phyloP scores from a whole-genome alignment of 2,797 vertebrate genomes.

The Thaleichthys pacificus region DNA sequence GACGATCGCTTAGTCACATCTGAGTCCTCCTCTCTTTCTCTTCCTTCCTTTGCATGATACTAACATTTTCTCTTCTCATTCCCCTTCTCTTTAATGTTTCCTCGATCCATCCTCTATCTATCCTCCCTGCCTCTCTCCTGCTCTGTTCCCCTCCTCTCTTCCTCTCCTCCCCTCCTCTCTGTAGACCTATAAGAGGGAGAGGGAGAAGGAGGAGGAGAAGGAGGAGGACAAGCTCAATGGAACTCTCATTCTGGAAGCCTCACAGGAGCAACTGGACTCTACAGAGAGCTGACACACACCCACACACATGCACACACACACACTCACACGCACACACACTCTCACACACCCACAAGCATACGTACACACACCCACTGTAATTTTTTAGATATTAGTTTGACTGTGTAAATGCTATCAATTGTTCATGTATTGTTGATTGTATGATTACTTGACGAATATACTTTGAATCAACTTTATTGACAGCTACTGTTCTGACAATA shows the following conservation, averaged over 20 bases:
- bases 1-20: background rate
- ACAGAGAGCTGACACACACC: slow-evolving; percentile 27
- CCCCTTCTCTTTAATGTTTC: too few relatives aligned
- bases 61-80: background rate
- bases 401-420: too few relatives aligned
- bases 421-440: too few relatives aligned
- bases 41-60: background rate
- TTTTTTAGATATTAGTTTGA: too few relatives aligned
- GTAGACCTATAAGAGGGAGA: slow-evolving; percentile 33
- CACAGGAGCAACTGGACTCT: slow-evolving; percentile 11
- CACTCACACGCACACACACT: too few relatives aligned
- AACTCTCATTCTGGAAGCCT: slow-evolving; percentile 22
- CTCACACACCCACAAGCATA: too few relatives aligned
- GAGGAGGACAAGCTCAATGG: slow-evolving; percentile 43
- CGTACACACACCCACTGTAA: too few relatives aligned
- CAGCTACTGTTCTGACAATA: background rate
- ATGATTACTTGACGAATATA: too few relatives aligned
- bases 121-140: too few relatives aligned
- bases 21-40: background rate
- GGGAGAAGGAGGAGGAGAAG: slow-evolving; percentile 18
- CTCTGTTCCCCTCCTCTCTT: too few relatives aligned
- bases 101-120: too few relatives aligned
- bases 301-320: background rate
- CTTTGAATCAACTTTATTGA: too few relatives aligned
- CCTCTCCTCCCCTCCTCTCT: background rate